Evolutionary conservation across 2,888 invertebrate genomes (phyloP), one percentile per base, ranked within the genome.

Genomic region (Ecliptopera silaceata): DNA sequence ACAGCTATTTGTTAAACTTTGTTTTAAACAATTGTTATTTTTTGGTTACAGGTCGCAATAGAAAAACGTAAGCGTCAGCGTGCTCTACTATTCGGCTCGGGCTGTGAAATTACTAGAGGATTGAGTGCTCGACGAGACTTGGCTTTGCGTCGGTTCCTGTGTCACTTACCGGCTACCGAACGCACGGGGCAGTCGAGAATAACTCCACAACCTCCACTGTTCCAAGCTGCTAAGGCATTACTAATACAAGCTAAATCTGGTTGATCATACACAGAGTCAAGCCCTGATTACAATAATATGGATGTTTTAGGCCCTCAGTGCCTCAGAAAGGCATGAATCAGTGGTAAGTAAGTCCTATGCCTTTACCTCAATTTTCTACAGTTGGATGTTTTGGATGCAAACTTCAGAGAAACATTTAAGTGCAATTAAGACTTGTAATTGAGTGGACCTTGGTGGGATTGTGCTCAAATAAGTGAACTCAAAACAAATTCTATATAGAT

Each of bases 121-220:
- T 82, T 97, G 44, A 96, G 96, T 66, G 96, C 97, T 5, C 92
- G 97, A 13, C 92, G 95, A 48, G 97, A 97, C 79, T 86, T 97
- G 56, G 94, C 95, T 22, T 92, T 97, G 58, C 90, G 95, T 6
- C 86, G 95, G 29, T 94, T 94, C 74, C 80, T 96, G 43, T 95
- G 95, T 73, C 93, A 94, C 66, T 82, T 95, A 68, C 95, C 95
- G 0, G 87, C 93, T 1, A 92, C 93, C 4, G 95, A 95, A 68
- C 84, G 92, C 48, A 92, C 92, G 15, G 91, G 87, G 0, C 92
- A 91, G 55, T 82, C 92, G 0, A 82, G 89, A 12, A 80, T 82
- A 29, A 77, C 86, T 1, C 85, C 88, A 10, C 89, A 85, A 64
- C 87, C 92, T 2, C 86, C 90, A 39, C 78, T 93, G 46, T 93